Evolutionary conservation across 2,888 invertebrate genomes (phyloP).

Genomic region (Ormyrus labotus): DNA sequence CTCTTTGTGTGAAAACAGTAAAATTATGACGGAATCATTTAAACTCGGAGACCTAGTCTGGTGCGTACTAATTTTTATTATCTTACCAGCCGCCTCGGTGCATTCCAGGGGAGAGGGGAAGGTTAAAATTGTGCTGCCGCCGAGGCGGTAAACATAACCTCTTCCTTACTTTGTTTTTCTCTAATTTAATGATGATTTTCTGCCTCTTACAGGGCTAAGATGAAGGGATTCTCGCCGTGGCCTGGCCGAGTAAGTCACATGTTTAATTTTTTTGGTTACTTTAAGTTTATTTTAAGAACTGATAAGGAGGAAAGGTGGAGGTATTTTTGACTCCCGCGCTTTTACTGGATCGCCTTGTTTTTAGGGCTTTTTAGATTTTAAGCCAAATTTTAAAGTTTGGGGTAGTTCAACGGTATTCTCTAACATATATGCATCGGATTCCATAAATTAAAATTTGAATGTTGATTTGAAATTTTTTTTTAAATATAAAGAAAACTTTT

Average conservation of each 20-base stretch:
- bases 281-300: too few relatives aligned
- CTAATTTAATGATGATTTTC: neutral
- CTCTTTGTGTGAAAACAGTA: neutral
- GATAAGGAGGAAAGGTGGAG: too few relatives aligned
- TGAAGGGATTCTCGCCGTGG: slow-evolving; percentile 98
- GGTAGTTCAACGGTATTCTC: too few relatives aligned
- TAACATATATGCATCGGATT: too few relatives aligned
- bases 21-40: slow-evolving; percentile 78
- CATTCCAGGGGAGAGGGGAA: neutral
- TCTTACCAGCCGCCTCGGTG: slow-evolving; percentile 9
- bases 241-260: slow-evolving; percentile 92
- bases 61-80: slow-evolving; percentile 76
- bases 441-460: too few relatives aligned
- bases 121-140: slow-evolving; percentile 1
- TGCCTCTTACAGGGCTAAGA: slow-evolving; percentile 90
- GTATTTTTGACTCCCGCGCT: slow-evolving; percentile 25
- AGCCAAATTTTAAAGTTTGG: too few relatives aligned
- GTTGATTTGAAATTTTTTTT: too few relatives aligned
- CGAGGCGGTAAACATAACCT: slow-evolving; percentile 55
- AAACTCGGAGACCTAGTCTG: slow-evolving; percentile 84
- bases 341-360: neutral
- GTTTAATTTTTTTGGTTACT: neutral
- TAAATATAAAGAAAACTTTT: too few relatives aligned
- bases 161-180: neutral
- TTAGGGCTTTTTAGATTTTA: too few relatives aligned